Evolutionary conservation across 2,113 vertebrate genomes (phyloP).

Genomic region (Apodemus speciosus): DNA sequence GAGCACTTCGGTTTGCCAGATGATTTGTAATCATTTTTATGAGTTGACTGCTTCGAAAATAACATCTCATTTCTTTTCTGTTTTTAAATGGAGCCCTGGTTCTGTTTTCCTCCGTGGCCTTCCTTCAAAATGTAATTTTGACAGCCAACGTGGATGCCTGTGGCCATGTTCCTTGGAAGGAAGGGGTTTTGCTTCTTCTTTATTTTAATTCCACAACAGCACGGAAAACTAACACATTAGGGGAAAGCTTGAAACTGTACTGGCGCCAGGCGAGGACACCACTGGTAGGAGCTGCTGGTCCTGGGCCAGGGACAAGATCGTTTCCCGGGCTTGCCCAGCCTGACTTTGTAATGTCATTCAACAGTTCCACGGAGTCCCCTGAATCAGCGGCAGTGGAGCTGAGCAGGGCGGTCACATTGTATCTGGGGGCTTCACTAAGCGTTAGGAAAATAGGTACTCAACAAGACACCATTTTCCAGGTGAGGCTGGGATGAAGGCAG

Average conservation of each 20-base stretch:
- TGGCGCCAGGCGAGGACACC: neutral
- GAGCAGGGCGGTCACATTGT: neutral
- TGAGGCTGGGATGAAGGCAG: neutral
- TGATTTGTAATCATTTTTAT: constrained; percentile 41
- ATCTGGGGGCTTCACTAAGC: neutral
- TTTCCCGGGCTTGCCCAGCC: constrained; percentile 14
- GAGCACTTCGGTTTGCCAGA: constrained; percentile 35
- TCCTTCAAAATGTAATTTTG: constrained; percentile 62
- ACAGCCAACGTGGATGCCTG: constrained; percentile 40
- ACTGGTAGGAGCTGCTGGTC: neutral
- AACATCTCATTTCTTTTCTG: constrained; percentile 63
- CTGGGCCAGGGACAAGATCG: neutral
- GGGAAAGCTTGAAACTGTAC: constrained; percentile 34
- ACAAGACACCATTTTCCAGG: constrained; percentile 27
- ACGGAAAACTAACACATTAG: constrained; percentile 2
- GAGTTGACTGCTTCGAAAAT: constrained; percentile 58
- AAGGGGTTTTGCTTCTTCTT: constrained; percentile 28
- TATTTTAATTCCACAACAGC: constrained; percentile 43
- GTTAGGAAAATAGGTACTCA: neutral
- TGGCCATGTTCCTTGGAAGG: constrained; percentile 51
- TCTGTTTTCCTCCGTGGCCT: constrained; percentile 14
- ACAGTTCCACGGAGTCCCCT: neutral
- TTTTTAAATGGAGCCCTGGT: constrained; percentile 11
- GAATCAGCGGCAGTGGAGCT: constrained; percentile 15
- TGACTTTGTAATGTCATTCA: neutral